These are phyloP conservation scores for Pangasius djambal DNA, from an alignment of 2,797 vertebrate species.

Conservation along the genomic window DNA sequence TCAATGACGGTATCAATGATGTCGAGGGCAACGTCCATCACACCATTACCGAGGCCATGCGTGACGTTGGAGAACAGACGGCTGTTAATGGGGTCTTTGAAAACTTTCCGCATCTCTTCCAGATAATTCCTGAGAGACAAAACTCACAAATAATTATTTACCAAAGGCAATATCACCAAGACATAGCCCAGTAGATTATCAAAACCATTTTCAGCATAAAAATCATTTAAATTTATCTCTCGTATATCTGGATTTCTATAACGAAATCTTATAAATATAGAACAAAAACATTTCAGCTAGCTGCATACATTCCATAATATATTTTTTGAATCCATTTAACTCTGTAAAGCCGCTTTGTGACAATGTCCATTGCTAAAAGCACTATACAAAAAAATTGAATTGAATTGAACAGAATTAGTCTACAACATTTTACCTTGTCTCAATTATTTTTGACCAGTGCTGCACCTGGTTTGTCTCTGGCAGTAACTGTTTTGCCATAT, in stretches of 20 bases:
- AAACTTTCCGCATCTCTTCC: conserved; percentile 79
- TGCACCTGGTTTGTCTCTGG: conserved; percentile 80
- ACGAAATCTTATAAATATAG: not conserved
- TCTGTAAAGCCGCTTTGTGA: too few relatives aligned
- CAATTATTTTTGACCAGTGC: conserved; percentile 85
- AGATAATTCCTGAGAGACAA: conserved; percentile 73
- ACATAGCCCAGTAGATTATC: not conserved
- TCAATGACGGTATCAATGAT: conserved; percentile 76
- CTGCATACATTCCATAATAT: not conserved
- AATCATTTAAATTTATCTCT: not conserved
- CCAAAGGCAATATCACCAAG: not conserved
- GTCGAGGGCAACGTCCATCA: conserved; percentile 77
- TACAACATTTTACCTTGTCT: conserved; percentile 73
- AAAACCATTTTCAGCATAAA: not conserved
- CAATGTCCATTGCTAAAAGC: too few relatives aligned
- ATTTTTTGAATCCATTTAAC: too few relatives aligned
- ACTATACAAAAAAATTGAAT: too few relatives aligned
- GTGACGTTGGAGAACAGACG: conserved; percentile 76
- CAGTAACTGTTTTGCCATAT: conserved; percentile 81
- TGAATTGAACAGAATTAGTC: not conserved
- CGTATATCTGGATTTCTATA: not conserved
- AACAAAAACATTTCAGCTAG: not conserved
- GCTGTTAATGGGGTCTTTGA: conserved; percentile 75
- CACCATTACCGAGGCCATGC: conserved; percentile 77
- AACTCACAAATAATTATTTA: not conserved